Evolutionary conservation across 2,888 invertebrate species (phyloP).

Genomic region (Drosophila anceps): DNA sequence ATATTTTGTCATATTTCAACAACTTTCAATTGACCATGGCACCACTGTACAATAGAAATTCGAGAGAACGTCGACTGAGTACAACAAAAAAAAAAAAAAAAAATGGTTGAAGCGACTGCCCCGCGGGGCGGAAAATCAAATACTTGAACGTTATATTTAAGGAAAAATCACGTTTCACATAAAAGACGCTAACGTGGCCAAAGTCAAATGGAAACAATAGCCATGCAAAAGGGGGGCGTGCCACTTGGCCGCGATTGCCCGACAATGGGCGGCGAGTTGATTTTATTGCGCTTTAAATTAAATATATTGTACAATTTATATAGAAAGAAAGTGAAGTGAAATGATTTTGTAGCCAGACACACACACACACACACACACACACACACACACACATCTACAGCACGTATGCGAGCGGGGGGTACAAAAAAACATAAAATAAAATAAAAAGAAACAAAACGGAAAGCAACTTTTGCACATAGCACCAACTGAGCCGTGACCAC

Average conservation of each 20-base stretch:
- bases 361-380: conserved; percentile 3
- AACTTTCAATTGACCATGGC: background rate
- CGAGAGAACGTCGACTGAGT: conserved; percentile 6
- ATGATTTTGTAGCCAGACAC: conserved; percentile 59
- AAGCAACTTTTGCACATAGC: conserved; percentile 34
- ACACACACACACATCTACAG: conserved; percentile 17
- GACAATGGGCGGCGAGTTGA: conserved; percentile 67
- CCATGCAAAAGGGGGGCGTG: conserved; percentile 37
- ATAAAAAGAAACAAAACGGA: conserved; percentile 3
- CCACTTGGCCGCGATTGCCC: conserved; percentile 51
- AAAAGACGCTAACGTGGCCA: conserved; percentile 78
- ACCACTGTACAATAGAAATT: conserved; percentile 39
- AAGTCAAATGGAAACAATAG: conserved; percentile 70
- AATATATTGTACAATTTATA: conserved; percentile 78
- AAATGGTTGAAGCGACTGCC: conserved; percentile 39
- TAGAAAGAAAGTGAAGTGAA: conserved; percentile 73
- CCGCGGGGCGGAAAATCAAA: conserved; percentile 52
- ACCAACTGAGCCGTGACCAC: conserved; percentile 60
- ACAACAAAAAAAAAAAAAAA: conserved; percentile 1
- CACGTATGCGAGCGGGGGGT: conserved; percentile 5
- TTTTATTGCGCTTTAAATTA: conserved; percentile 80
- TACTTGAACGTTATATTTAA: conserved; percentile 63
- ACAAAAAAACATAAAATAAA: background rate
- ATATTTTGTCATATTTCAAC: background rate
- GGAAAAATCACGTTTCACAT: conserved; percentile 76